Percentiles rank a stretch among this genome's conserved stretches.
Conservation (phyloP, 2,888 invertebrate genomes). For the Metopia argyrocephala region DNA sequence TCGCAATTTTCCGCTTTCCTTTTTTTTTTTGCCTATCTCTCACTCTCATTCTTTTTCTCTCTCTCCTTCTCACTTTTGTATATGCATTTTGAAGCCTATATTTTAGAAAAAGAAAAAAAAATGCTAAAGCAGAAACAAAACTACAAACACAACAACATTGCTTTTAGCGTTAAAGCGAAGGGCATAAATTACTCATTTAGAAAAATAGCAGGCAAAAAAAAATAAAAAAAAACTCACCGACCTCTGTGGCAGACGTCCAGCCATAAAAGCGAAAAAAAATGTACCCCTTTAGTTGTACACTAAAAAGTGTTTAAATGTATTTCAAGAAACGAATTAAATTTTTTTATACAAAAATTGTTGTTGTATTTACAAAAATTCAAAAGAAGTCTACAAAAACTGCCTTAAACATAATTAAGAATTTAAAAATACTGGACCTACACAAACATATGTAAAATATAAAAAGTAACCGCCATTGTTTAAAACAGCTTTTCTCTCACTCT, state of each 20-base stretch:
- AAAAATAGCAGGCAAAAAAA: slow-evolving; percentile 46
- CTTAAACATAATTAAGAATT: no score
- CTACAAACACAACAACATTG: slow-evolving; percentile 2
- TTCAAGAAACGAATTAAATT: not conserved
- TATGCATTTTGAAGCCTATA: not conserved
- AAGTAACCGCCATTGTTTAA: no score
- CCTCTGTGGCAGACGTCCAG: slow-evolving; percentile 14
- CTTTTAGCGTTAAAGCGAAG: not conserved
- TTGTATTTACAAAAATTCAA: no score
- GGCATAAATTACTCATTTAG: slow-evolving; percentile 60
- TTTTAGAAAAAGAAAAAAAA: not conserved
- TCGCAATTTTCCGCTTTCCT: not conserved
- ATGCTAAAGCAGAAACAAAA: not conserved
- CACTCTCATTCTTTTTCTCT: not conserved
- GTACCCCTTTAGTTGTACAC: not conserved
- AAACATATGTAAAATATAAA: no score
- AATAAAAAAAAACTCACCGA: slow-evolving; percentile 4
- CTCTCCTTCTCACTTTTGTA: not conserved
- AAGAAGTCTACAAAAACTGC: no score
- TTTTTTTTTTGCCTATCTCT: not conserved
- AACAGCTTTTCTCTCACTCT: no score
- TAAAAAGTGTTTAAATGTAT: not conserved
- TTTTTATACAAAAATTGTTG: slow-evolving; percentile 14
- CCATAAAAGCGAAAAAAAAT: not conserved
- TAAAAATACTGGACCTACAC: no score